phyloP scores from a whole-genome alignment of 2,797 vertebrate species.

The Eulemur coronatus region DNA sequence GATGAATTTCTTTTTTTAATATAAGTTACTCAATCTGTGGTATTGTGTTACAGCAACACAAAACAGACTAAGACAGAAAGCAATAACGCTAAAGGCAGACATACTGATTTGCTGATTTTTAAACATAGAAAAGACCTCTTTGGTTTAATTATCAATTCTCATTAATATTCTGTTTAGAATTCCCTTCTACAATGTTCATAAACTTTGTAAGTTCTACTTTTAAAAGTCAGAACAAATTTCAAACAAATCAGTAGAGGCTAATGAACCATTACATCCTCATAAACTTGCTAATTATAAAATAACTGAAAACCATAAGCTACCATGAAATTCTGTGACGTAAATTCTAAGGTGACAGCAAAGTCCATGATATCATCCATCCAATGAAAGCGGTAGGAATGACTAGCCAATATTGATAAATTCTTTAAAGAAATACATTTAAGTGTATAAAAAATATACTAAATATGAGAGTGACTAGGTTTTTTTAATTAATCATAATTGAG shows the following conservation, averaged over 20 bases:
- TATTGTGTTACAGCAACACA: background rate
- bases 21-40: background rate
- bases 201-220: conserved; percentile 58
- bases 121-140: background rate
- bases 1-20: background rate
- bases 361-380: background rate
- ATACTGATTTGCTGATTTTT: background rate
- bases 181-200: background rate
- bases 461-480: background rate
- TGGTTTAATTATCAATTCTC: background rate
- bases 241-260: conserved; percentile 59
- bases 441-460: background rate
- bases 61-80: background rate
- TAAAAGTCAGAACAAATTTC: conserved; percentile 63
- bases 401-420: background rate
- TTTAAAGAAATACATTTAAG: background rate
- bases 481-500: background rate
- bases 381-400: background rate
- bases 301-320: conserved; percentile 59
- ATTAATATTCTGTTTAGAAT: conserved; percentile 19
- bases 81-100: background rate
- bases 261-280: conserved; percentile 73
- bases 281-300: conserved; percentile 77
- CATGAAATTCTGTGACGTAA: conserved; percentile 49
- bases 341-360: conserved; percentile 67